Conservation (phyloP, 2,797 vertebrate genomes). For the Lerista edwardsae region DNA sequence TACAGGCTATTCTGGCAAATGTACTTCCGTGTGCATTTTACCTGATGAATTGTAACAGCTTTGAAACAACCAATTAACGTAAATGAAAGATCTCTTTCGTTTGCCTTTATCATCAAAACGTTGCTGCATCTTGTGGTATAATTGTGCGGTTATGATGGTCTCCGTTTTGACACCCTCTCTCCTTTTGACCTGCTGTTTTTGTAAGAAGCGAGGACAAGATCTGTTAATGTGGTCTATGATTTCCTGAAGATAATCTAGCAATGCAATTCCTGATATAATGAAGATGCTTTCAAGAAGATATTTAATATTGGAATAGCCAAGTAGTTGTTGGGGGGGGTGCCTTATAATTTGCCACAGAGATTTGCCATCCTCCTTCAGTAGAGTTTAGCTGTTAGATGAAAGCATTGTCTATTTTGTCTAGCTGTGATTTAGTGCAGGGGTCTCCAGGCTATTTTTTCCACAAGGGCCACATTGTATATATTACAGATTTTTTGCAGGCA, state of each 20-base stretch:
- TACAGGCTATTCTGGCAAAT: constrained; percentile 52
- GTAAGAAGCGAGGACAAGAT: not conserved
- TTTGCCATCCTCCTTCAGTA: too few relatives aligned
- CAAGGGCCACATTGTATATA: too few relatives aligned
- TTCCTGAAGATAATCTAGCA: not conserved
- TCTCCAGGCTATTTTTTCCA: too few relatives aligned
- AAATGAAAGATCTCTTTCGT: not conserved
- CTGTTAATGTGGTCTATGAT: not conserved
- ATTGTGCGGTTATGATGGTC: too few relatives aligned
- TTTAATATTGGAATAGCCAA: not conserved
- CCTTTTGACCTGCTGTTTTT: not conserved
- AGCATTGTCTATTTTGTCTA: too few relatives aligned
- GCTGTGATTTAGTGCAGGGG: too few relatives aligned
- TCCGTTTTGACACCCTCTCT: not conserved
- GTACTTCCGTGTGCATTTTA: constrained; percentile 57
- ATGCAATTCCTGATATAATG: not conserved
- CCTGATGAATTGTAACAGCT: constrained; percentile 46
- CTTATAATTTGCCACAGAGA: too few relatives aligned
- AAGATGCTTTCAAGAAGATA: not conserved
- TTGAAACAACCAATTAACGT: not conserved
- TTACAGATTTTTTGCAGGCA: too few relatives aligned
- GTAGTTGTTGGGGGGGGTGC: not conserved
- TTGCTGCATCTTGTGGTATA: not conserved
- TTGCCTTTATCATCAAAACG: not conserved
- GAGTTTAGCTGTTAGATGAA: too few relatives aligned